phyloP scores from a whole-genome alignment of 2,113 vertebrate genomes.

The Hippoglossus stenolepis region DNA sequence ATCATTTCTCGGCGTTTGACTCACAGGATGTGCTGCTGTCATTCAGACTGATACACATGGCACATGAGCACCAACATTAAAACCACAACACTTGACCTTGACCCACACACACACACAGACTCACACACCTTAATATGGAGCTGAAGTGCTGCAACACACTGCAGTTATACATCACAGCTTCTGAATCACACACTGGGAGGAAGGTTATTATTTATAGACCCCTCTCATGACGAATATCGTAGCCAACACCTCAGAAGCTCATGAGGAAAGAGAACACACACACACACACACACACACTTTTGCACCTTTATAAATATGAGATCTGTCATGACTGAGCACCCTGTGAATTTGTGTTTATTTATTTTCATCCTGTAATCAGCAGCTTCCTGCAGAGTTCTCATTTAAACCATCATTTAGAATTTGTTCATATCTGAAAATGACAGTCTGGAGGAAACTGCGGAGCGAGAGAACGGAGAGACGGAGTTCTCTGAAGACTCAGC shows the following conservation, averaged over 20 bases:
- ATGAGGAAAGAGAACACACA: slow-evolving; percentile 3
- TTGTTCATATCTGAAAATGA: no score
- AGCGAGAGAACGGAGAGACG: neutral
- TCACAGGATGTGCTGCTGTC: neutral
- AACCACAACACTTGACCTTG: neutral
- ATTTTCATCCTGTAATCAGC: neutral
- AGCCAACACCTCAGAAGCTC: slow-evolving; percentile 28
- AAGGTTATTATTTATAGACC: slow-evolving; percentile 59
- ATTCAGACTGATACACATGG: neutral
- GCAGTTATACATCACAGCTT: slow-evolving; percentile 33
- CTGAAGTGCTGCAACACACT: slow-evolving; percentile 27
- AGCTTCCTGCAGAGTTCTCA: neutral
- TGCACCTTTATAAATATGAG: neutral
- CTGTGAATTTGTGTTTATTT: slow-evolving; percentile 4
- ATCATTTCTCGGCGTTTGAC: neutral
- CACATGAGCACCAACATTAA: neutral
- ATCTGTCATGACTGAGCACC: slow-evolving; percentile 3
- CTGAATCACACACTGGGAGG: slow-evolving; percentile 57
- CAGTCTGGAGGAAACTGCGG: no score
- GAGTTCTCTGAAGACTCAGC: neutral
- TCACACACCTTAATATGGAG: neutral
- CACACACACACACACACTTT: neutral
- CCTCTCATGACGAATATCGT: slow-evolving; percentile 14
- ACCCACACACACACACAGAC: neutral
- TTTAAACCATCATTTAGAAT: no score